phyloP scores from a whole-genome alignment of 1,140 invertebrate species.

The Thaumatotibia leucotreta region DNA sequence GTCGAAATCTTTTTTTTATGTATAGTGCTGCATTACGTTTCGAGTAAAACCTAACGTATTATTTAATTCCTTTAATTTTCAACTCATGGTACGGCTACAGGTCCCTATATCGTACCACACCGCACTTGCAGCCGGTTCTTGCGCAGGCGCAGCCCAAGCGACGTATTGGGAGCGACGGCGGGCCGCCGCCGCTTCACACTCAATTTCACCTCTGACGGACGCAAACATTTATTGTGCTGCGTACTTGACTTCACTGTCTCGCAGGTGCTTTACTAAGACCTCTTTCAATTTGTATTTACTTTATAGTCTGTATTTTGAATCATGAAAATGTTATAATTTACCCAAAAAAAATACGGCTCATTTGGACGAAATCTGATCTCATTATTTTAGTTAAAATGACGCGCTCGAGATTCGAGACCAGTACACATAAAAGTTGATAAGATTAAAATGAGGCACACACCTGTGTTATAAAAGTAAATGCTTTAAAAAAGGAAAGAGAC shows the following conservation, averaged over 20 bases:
- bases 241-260: slow-evolving; percentile 46
- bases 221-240: slow-evolving; percentile 68
- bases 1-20: too few relatives aligned
- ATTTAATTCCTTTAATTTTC: too few relatives aligned
- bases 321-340: too few relatives aligned
- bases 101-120: slow-evolving; percentile 29
- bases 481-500: slow-evolving; percentile 5
- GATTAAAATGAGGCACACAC: slow-evolving; percentile 36
- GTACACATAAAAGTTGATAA: slow-evolving; percentile 44
- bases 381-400: neutral
- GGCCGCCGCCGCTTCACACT: slow-evolving; percentile 72
- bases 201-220: slow-evolving; percentile 76
- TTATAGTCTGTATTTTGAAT: neutral
- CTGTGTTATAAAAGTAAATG: slow-evolving; percentile 5
- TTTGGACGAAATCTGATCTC: neutral
- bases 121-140: slow-evolving; percentile 56
- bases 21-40: too few relatives aligned
- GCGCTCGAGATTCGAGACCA: slow-evolving; percentile 8
- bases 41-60: too few relatives aligned
- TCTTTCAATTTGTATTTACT: slow-evolving; percentile 31
- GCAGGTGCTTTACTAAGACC: slow-evolving; percentile 26
- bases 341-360: too few relatives aligned
- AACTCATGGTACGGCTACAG: too few relatives aligned
- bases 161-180: slow-evolving; percentile 73
- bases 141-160: slow-evolving; percentile 56